Percentiles rank a stretch among this genome's conserved stretches.
Evolutionary conservation across 2,888 invertebrate species (phyloP).

Genomic region (Tuberolachnus salignus): DNA sequence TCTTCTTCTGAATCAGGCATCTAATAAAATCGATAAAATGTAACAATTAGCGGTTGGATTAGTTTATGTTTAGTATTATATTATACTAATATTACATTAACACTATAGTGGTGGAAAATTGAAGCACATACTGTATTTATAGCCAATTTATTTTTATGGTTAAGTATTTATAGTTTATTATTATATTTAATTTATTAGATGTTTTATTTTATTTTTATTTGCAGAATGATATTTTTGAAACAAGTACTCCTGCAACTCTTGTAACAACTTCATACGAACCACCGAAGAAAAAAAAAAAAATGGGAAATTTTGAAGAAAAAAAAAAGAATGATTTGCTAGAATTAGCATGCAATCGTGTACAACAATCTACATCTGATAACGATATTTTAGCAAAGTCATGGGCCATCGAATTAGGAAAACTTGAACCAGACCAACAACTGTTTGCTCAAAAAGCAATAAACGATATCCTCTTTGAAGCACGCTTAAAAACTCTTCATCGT

Average conservation of each 20-base stretch:
- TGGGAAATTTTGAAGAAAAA: slow-evolving; percentile 41
- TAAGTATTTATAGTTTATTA: too few relatives aligned
- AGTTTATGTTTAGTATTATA: too few relatives aligned
- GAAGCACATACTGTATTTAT: too few relatives aligned
- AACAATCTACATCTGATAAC: slow-evolving; percentile 20
- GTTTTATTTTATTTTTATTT: slow-evolving; percentile 20
- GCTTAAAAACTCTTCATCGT: slow-evolving; percentile 41
- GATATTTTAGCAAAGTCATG: slow-evolving; percentile 33
- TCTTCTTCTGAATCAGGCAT: slow-evolving; percentile 46
- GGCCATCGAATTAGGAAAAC: slow-evolving; percentile 30
- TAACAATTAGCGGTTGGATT: too few relatives aligned
- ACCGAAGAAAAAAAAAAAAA: slow-evolving; percentile 34
- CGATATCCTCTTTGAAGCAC: slow-evolving; percentile 28
- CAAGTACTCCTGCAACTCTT: neutral
- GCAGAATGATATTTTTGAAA: slow-evolving; percentile 2
- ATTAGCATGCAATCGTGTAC: slow-evolving; percentile 23
- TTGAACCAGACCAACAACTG: slow-evolving; percentile 37
- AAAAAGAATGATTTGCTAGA: slow-evolving; percentile 33
- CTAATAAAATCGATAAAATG: slow-evolving; percentile 32
- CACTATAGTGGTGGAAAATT: too few relatives aligned
- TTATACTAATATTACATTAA: too few relatives aligned
- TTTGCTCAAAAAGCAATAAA: slow-evolving; percentile 38
- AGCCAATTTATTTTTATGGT: too few relatives aligned
- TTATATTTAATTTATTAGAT: slow-evolving; percentile 23
- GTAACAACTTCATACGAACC: slow-evolving; percentile 7